These are phyloP conservation scores for Tautogolabrus adspersus DNA, from an alignment of 2,113 vertebrate genomes.

Conservation along the genomic window DNA sequence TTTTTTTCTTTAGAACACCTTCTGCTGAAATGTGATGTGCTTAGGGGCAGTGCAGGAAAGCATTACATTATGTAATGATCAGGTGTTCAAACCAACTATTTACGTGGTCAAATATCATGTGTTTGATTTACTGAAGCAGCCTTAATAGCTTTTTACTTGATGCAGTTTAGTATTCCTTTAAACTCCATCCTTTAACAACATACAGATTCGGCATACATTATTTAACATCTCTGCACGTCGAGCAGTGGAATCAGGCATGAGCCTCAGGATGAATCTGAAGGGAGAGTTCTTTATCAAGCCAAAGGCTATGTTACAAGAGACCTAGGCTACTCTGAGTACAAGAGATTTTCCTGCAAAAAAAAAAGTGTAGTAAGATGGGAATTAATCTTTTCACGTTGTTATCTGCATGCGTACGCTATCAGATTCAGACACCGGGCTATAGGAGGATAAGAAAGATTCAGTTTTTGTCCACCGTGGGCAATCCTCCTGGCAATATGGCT, in stretches of 20 bases:
- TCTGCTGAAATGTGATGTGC: conserved; percentile 31
- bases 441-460: conserved; percentile 71
- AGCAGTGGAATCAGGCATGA: conserved; percentile 60
- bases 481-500: conserved; percentile 76
- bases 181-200: conserved; percentile 63
- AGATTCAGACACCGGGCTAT: conserved; percentile 63
- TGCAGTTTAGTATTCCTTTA: conserved; percentile 58
- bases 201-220: conserved; percentile 76
- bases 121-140: conserved; percentile 37
- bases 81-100: conserved; percentile 46
- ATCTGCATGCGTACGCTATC: conserved; percentile 68
- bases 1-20: conserved; percentile 4
- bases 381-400: conserved; percentile 82
- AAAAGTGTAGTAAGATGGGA: conserved; percentile 75
- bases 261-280: conserved; percentile 75
- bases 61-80: conserved; percentile 45
- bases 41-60: conserved; percentile 26
- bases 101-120: conserved; percentile 49
- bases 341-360: conserved; percentile 60
- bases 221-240: conserved; percentile 68
- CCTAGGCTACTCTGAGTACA: conserved; percentile 56
- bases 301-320: conserved; percentile 74
- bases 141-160: conserved; percentile 37
- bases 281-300: conserved; percentile 72
- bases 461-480: conserved; percentile 77